Evolutionary conservation across 2,888 invertebrate species (phyloP).

Genomic region (Serripes groenlandicus): DNA sequence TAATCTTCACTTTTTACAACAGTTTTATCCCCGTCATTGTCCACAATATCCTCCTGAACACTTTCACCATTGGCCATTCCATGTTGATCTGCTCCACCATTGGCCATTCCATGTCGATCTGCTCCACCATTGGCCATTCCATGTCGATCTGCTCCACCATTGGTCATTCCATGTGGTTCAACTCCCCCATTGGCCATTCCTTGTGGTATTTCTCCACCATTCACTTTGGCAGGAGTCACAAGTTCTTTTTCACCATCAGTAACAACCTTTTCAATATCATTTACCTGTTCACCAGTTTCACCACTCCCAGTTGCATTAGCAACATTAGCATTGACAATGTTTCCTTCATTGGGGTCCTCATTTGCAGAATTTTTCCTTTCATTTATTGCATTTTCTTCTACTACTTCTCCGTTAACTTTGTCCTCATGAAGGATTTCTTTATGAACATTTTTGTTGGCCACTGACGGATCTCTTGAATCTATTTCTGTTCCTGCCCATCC

Average conservation of each 20-base stretch:
- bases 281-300: constrained; percentile 30
- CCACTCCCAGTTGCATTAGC: constrained; percentile 32
- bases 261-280: neutral
- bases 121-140: neutral
- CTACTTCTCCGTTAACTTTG: constrained; percentile 10
- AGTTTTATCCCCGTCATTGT: constrained; percentile 54
- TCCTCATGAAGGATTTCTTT: constrained; percentile 52
- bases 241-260: neutral
- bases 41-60: constrained; percentile 42
- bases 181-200: neutral
- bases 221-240: neutral
- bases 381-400: constrained; percentile 24
- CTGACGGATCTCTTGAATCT: constrained; percentile 16
- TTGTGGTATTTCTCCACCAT: neutral
- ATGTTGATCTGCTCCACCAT: constrained; percentile 1
- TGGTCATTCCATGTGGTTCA: too few species aligned
- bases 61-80: constrained; percentile 16
- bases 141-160: neutral
- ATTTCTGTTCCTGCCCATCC: constrained; percentile 62
- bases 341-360: constrained; percentile 31
- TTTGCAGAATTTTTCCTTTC: constrained; percentile 17
- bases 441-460: constrained; percentile 38
- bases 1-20: constrained; percentile 60
- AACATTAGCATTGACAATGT: constrained; percentile 8
- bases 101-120: neutral